phyloP scores from a whole-genome alignment of 2,888 invertebrate genomes.

The Hirtodrosophila trivittata region DNA sequence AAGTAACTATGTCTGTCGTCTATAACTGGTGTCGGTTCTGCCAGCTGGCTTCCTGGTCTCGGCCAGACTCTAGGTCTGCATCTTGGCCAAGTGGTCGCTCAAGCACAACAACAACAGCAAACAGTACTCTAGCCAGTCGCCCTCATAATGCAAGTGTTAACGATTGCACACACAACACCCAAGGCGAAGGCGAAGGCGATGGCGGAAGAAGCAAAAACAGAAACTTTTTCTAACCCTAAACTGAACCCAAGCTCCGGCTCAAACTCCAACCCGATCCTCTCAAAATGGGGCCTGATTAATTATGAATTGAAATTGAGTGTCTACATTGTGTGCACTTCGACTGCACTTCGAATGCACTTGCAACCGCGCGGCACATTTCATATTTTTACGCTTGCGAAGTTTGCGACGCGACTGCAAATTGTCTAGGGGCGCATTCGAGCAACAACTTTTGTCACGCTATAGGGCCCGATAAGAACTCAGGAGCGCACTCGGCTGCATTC shows the following conservation, averaged over 20 bases:
- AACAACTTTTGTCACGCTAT: conserved; percentile 79
- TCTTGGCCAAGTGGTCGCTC: conserved; percentile 40
- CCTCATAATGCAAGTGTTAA: conserved; percentile 42
- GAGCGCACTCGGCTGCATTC: conserved; percentile 17
- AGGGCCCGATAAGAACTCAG: conserved; percentile 30
- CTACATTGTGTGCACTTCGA: conserved; percentile 27
- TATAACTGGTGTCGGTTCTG: conserved; percentile 1
- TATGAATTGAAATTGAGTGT: conserved; percentile 64
- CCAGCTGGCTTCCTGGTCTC: conserved; percentile 9
- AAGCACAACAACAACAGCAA: conserved; percentile 37
- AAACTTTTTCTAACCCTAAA: conserved; percentile 1
- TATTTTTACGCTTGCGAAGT: conserved; percentile 73
- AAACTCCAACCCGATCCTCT: neutral
- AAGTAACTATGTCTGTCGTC: neutral
- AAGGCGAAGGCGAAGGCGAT: neutral
- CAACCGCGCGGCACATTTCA: conserved; percentile 60
- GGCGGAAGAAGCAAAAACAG: neutral
- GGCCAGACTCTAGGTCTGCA: conserved; percentile 2
- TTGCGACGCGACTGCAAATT: conserved; percentile 54
- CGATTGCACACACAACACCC: conserved; percentile 16
- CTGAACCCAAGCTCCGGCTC: conserved; percentile 1
- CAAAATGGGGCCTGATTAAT: conserved; percentile 62
- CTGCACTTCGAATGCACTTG: conserved; percentile 33
- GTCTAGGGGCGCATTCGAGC: conserved; percentile 75
- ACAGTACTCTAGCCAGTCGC: conserved; percentile 2